Evolutionary conservation across 1,140 invertebrate species (phyloP).

Genomic region (Solenopsis invicta): DNA sequence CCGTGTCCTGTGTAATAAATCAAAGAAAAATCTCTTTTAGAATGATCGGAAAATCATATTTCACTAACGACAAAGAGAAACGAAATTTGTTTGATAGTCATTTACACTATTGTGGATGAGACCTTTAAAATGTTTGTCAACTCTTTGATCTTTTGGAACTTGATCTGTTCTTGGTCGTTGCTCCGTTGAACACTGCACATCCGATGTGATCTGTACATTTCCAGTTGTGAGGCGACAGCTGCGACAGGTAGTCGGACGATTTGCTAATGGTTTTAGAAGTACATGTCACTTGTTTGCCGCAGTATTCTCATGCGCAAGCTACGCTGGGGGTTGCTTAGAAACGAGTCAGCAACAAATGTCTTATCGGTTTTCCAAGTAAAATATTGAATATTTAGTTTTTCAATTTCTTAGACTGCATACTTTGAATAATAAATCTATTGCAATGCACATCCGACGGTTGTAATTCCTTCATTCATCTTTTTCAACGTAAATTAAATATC

Average conservation of each 20-base stretch:
- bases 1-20: slow-evolving; percentile 77
- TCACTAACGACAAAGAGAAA: not conserved
- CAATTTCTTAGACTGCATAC: not conserved
- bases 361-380: slow-evolving; percentile 32
- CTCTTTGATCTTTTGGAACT: slow-evolving; percentile 75
- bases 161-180: slow-evolving; percentile 58
- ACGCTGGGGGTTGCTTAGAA: slow-evolving; percentile 72
- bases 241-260: not conserved
- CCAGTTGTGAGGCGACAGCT: slow-evolving; percentile 4
- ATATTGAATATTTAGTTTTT: not conserved
- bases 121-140: slow-evolving; percentile 78
- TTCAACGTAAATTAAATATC: not conserved
- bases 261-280: slow-evolving; percentile 33
- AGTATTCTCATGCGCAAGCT: slow-evolving; percentile 24
- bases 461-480: not conserved
- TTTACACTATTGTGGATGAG: not conserved
- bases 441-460: not conserved
- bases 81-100: not conserved
- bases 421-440: not conserved
- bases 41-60: not conserved
- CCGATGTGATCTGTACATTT: slow-evolving; percentile 58
- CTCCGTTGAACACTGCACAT: slow-evolving; percentile 29
- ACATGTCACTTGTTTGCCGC: slow-evolving; percentile 62
- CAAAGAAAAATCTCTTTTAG: slow-evolving; percentile 3
- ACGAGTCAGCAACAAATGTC: slow-evolving; percentile 66